Evolutionary conservation across 2,113 vertebrate species (phyloP).

Genomic region (Camarhynchus parvulus): DNA sequence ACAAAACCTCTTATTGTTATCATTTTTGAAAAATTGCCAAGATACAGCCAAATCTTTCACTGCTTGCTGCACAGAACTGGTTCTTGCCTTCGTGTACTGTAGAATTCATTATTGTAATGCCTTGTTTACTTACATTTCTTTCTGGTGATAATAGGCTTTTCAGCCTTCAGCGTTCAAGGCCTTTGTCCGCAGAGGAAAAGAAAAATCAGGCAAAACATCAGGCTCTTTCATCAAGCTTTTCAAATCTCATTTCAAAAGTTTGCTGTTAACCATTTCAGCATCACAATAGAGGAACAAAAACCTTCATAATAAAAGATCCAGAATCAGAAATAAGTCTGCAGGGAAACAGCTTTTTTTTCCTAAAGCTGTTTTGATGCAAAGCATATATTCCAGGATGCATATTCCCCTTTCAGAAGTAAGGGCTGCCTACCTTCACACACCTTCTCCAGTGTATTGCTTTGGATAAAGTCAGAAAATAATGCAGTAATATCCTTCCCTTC

Average conservation of each 20-base stretch:
- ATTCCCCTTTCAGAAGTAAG: background rate
- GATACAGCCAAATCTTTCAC: slow-evolving; percentile 45
- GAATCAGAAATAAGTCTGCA: background rate
- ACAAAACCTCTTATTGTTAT: slow-evolving; percentile 62
- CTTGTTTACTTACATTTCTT: slow-evolving; percentile 71
- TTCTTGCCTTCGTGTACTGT: slow-evolving; percentile 51
- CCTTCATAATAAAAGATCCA: background rate
- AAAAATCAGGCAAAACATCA: slow-evolving; percentile 60
- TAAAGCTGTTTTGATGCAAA: slow-evolving; percentile 11
- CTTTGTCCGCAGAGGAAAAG: slow-evolving; percentile 49
- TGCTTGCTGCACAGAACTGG: slow-evolving; percentile 41
- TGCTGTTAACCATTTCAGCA: slow-evolving; percentile 55
- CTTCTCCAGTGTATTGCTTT: background rate
- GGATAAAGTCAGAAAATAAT: background rate
- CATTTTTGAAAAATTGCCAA: slow-evolving; percentile 57
- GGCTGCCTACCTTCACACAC: background rate
- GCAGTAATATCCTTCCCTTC: background rate
- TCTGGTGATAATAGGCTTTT: slow-evolving; percentile 63
- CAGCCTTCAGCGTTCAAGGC: slow-evolving; percentile 60
- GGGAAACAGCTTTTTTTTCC: slow-evolving; percentile 5
- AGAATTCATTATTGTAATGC: slow-evolving; percentile 69
- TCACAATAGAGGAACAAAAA: background rate
- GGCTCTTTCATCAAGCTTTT: slow-evolving; percentile 48
- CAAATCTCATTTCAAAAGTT: slow-evolving; percentile 51
- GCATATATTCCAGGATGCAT: background rate